Percentiles rank a stretch among this genome's conserved stretches.
Conservation (phyloP, 1,140 invertebrate species). For the Holotrichia oblita region DNA sequence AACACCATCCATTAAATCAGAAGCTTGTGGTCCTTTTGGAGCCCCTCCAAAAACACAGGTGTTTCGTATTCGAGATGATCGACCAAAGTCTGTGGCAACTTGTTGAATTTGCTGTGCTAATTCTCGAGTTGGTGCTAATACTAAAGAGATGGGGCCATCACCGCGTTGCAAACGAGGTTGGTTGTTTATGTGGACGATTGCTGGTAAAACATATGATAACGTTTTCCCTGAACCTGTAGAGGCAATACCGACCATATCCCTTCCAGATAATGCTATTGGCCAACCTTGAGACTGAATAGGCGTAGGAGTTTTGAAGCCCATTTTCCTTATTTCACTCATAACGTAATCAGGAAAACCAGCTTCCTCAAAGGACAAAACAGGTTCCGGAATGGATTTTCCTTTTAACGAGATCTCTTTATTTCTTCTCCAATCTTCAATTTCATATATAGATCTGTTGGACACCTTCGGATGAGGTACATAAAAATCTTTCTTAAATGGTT, state of each 20-base stretch:
- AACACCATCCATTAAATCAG: conserved; percentile 90
- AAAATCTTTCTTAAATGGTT: conserved; percentile 91
- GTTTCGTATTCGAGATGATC: conserved; percentile 84
- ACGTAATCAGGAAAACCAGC: conserved; percentile 87
- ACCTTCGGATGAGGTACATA: conserved; percentile 87
- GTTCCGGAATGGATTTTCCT: conserved; percentile 83
- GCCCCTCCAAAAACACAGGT: conserved; percentile 98
- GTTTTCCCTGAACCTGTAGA: conserved; percentile 95
- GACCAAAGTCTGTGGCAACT: conserved; percentile 91
- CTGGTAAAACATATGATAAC: conserved; percentile 84
- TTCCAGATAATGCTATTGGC: conserved; percentile 91
- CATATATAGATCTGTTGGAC: conserved; percentile 74
- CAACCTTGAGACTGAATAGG: conserved; percentile 81
- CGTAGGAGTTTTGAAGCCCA: conserved; percentile 79
- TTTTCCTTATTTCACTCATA: conserved; percentile 81
- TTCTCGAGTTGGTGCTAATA: conserved; percentile 95
- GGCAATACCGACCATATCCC: conserved; percentile 94
- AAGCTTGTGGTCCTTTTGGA: conserved; percentile 91
- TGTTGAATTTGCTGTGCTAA: conserved; percentile 97
- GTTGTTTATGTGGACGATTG: conserved; percentile 79
- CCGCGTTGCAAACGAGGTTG: conserved; percentile 76
- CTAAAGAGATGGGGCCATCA: conserved; percentile 92
- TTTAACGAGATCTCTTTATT: conserved; percentile 86
- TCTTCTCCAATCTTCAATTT: conserved; percentile 77
- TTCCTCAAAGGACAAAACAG: conserved; percentile 89